These are phyloP conservation scores for Zoanthus gigantus DNA, from an alignment of 92 coral and sea anemone genomes.

Conservation along the genomic window DNA sequence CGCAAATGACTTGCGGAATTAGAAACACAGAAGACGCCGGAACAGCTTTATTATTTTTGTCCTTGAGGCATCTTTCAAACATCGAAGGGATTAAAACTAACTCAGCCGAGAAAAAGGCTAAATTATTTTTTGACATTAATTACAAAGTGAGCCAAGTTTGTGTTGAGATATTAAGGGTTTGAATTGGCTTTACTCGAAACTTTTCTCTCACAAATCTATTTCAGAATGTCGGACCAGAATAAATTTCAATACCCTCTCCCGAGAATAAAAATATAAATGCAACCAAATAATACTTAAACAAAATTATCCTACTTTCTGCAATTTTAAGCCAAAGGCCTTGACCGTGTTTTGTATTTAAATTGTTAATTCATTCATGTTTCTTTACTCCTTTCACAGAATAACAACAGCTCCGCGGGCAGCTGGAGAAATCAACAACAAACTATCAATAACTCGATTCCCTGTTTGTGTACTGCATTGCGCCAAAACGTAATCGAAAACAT, in stretches of 20 bases:
- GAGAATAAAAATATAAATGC: neutral
- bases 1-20: slow-evolving; percentile 28
- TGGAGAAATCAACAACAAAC: slow-evolving; percentile 35
- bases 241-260: neutral
- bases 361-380: slow-evolving; percentile 36
- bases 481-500: neutral
- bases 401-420: slow-evolving; percentile 47
- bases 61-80: neutral
- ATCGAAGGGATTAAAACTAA: neutral
- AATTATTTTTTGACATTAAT: neutral
- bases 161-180: neutral
- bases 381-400: slow-evolving; percentile 10
- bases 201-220: neutral
- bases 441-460: slow-evolving; percentile 3
- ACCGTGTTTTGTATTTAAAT: slow-evolving; percentile 24
- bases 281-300: neutral
- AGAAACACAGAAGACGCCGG: slow-evolving; percentile 19
- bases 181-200: neutral
- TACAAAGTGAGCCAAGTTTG: neutral
- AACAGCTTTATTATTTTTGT: neutral
- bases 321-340: slow-evolving; percentile 27
- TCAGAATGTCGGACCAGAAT: neutral
- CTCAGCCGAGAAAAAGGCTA: neutral
- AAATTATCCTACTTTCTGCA: slow-evolving; percentile 23
- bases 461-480: slow-evolving; percentile 8